Base-by-base conservation (phyloP, 92 coral and sea anemone genomes). In the Phymanthus crucifer region DNA sequence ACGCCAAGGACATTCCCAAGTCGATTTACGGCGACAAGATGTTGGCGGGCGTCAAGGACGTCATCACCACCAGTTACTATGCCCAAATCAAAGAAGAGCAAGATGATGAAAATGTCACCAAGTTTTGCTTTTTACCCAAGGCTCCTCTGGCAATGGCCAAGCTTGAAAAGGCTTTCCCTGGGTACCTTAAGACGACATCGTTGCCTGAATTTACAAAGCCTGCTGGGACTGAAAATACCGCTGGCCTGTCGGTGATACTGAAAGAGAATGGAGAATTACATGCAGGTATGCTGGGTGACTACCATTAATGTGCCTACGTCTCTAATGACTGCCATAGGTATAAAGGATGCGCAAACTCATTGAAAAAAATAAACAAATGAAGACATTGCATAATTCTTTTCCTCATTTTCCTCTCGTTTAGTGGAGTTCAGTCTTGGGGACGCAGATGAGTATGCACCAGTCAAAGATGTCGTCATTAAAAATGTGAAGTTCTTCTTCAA, bases 391-490 rank as follows among this genome's bases (percentile, higher is more conserved):
- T n/a, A n/a, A n/a, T n/a, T 19, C 46, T 72, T 45, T 29, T 37
- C 2, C 29, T 46, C 19, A 26, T 7, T 24, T 16, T 54, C 54
- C 31, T 4, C n/a, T 24, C 34, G 29, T 29, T 3, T 57, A 88
- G 92, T 83, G 19, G 92, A 88, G 46, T 84, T 88, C 81, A 65
- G 80, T 14, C 86, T 88, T 19, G 87, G 89, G 24, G 78, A 72
- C 32, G 77, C 92, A 16, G 32, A 70, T 31, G 48, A 54, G 56
- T 88, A 88, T 36, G 70, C 92, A 11, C 88, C 92, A 24, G 6
- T 76, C 4, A 74, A 57, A 21, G 80, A 75, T 32, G 85, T 65
- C 45, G 76, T 80, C 1, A 57, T 88, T 26, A 69, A 37, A 19
- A 72, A 88, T 65, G 92, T 66, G 21, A 80, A 80, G 78, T 88